Evolutionary conservation across 2,888 invertebrate species (phyloP).

Genomic region (Torymus texanus): DNA sequence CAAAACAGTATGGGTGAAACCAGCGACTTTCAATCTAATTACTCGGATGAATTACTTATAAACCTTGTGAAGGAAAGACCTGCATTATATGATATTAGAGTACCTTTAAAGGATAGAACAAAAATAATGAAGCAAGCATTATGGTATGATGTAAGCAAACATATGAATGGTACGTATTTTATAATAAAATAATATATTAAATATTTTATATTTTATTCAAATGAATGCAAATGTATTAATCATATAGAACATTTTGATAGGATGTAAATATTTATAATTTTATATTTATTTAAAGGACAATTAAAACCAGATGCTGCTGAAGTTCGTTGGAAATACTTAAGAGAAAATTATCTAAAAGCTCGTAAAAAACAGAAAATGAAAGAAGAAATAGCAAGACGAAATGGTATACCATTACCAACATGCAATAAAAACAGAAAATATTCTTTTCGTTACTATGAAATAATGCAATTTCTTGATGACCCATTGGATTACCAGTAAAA

Average conservation of each 20-base stretch:
- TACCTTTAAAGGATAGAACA: slow-evolving; percentile 20
- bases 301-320: slow-evolving; percentile 31
- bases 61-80: slow-evolving; percentile 26
- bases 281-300: slow-evolving; percentile 10
- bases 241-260: neutral
- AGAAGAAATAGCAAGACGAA: slow-evolving; percentile 23
- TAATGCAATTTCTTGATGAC: slow-evolving; percentile 39
- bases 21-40: slow-evolving; percentile 7
- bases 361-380: slow-evolving; percentile 32
- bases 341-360: slow-evolving; percentile 46
- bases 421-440: slow-evolving; percentile 21
- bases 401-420: neutral
- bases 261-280: neutral
- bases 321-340: slow-evolving; percentile 44
- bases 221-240: neutral
- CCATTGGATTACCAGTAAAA: slow-evolving; percentile 37
- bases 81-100: slow-evolving; percentile 27
- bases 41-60: slow-evolving; percentile 36
- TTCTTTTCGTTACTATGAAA: slow-evolving; percentile 35
- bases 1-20: slow-evolving; percentile 7
- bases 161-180: slow-evolving; percentile 11
- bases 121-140: slow-evolving; percentile 17
- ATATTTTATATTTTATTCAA: neutral
- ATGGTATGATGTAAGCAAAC: slow-evolving; percentile 34
- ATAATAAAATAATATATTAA: neutral